Percentiles rank a stretch among this genome's conserved stretches.
These are phyloP conservation scores for Dysmachus trigonus DNA, from an alignment of 2,888 invertebrate genomes.

Conservation along the genomic window DNA sequence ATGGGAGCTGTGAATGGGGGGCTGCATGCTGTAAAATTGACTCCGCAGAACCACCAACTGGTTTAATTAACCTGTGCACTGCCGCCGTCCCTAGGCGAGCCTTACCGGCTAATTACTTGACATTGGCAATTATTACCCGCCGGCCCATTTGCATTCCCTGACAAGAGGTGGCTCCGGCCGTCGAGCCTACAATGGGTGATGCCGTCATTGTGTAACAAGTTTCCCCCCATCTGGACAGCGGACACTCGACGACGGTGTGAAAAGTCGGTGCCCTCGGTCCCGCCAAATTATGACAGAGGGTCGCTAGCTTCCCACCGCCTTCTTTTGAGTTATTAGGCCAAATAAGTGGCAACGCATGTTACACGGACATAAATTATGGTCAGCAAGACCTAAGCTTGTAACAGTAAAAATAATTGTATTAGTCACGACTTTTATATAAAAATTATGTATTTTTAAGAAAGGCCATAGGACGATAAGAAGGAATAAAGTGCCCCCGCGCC, in stretches of 20 bases:
- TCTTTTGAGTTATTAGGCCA: neutral
- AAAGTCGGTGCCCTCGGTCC: neutral
- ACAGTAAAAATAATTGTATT: too few relatives aligned
- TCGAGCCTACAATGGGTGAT: neutral
- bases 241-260: neutral
- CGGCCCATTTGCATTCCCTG: constrained; percentile 5
- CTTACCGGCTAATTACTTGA: constrained; percentile 34
- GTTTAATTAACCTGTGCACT: constrained; percentile 37
- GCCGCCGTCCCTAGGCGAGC: neutral
- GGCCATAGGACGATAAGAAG: too few relatives aligned
- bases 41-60: neutral
- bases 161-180: neutral
- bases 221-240: neutral
- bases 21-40: neutral
- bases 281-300: neutral
- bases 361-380: too few relatives aligned
- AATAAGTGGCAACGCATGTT: neutral
- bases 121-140: constrained; percentile 25
- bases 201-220: constrained; percentile 14
- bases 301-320: neutral
- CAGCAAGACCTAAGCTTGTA: too few relatives aligned
- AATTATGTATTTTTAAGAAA: too few relatives aligned
- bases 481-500: too few relatives aligned
- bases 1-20: constrained; percentile 34
- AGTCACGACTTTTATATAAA: too few relatives aligned